Percentiles rank a stretch among this genome's conserved stretches.
Evolutionary conservation across 2,797 vertebrate species (phyloP).

Genomic region (Acridotheres tristis): DNA sequence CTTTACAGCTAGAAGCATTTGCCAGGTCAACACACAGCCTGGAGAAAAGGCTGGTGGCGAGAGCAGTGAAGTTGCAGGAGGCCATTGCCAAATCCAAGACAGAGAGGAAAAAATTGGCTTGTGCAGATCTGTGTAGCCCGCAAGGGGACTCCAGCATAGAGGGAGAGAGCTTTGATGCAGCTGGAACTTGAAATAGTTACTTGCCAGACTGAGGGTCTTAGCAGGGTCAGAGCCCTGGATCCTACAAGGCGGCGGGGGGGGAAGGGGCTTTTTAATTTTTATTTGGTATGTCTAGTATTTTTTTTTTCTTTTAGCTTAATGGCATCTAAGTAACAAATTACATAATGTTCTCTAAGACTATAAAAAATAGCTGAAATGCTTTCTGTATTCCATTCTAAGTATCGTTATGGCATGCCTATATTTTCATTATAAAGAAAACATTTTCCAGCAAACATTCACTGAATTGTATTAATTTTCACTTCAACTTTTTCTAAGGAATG

Average conservation of each 20-base stretch:
- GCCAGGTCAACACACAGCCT: conserved; percentile 29
- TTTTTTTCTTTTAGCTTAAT: background rate
- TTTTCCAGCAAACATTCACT: background rate
- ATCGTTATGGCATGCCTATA: background rate
- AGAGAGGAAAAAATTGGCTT: background rate
- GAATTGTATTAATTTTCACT: conserved; percentile 14
- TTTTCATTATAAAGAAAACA: conserved; percentile 21
- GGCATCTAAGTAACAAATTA: background rate
- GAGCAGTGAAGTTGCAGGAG: conserved; percentile 21
- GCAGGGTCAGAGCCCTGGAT: background rate
- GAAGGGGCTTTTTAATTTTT: background rate
- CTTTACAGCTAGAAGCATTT: conserved; percentile 46
- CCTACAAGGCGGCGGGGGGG: background rate
- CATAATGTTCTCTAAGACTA: background rate
- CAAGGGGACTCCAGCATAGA: background rate
- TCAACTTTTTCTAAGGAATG: background rate
- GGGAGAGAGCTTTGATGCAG: background rate
- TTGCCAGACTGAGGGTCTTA: conserved; percentile 1
- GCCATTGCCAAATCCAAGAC: conserved; percentile 25
- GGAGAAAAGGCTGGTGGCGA: conserved; percentile 16
- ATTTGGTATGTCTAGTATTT: background rate
- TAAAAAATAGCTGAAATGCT: background rate
- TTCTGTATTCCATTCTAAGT: background rate
- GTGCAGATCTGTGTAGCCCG: background rate
- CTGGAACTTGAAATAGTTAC: background rate